phyloP scores from a whole-genome alignment of 2,113 vertebrate species.

The Physeter macrocephalus region DNA sequence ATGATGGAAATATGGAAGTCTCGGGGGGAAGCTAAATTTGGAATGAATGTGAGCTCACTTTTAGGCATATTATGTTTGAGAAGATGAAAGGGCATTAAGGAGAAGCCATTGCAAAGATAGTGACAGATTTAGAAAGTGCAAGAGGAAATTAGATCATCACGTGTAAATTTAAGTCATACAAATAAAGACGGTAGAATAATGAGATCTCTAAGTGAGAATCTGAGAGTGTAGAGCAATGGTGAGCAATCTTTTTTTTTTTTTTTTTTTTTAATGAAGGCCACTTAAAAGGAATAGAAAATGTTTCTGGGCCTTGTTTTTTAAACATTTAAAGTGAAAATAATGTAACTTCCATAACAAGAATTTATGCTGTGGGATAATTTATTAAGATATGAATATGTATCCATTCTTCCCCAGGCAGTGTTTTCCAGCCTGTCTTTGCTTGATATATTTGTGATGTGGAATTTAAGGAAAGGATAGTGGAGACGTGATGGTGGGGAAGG shows the following conservation, averaged over 20 bases:
- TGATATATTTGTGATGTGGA: background rate
- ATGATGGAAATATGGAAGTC: background rate
- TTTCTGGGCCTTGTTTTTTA: background rate
- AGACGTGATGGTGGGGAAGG: background rate
- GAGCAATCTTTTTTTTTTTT: background rate
- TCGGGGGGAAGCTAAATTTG: background rate
- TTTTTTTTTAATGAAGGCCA: background rate
- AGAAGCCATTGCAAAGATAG: background rate
- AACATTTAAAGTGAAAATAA: constrained; percentile 8
- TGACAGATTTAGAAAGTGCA: background rate
- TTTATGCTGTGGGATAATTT: background rate
- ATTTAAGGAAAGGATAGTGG: background rate
- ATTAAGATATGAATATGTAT: background rate
- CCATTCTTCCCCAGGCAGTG: background rate
- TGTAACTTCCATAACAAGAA: background rate
- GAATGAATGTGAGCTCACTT: background rate
- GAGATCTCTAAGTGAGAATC: background rate
- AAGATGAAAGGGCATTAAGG: background rate
- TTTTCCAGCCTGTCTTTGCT: background rate
- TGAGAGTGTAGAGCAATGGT: background rate
- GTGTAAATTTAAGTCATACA: background rate
- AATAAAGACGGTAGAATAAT: background rate
- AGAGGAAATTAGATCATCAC: background rate
- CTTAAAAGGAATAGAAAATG: background rate
- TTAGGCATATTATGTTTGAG: background rate